These are phyloP conservation scores for Acleris holmiana DNA, from an alignment of 2,888 invertebrate genomes.

Conservation along the genomic window DNA sequence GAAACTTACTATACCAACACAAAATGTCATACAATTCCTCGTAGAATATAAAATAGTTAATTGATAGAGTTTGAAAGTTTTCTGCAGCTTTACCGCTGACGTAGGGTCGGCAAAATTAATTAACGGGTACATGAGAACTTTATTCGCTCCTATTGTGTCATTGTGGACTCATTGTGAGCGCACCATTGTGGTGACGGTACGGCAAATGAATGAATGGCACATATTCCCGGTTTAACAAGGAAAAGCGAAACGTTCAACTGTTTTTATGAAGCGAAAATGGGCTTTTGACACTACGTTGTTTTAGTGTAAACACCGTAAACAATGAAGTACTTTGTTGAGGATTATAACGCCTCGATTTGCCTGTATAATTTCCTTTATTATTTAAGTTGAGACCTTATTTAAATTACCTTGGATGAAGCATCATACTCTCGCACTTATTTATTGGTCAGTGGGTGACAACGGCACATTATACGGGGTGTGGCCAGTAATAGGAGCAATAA, in stretches of 20 bases:
- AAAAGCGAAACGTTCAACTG: constrained; percentile 2
- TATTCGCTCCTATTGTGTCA: constrained; percentile 63
- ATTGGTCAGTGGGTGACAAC: too few relatives aligned
- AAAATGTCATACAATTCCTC: too few relatives aligned
- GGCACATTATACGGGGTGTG: too few relatives aligned
- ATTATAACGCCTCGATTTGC: too few relatives aligned
- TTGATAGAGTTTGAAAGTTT: background rate
- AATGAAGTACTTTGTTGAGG: too few relatives aligned
- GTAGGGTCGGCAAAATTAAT: constrained; percentile 57
- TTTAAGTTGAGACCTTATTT: too few relatives aligned
- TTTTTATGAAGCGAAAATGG: background rate
- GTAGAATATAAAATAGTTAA: too few relatives aligned
- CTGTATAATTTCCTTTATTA: too few relatives aligned
- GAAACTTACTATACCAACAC: too few relatives aligned
- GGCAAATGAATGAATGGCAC: constrained; percentile 22
- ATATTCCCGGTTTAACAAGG: constrained; percentile 15
- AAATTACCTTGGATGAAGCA: too few relatives aligned
- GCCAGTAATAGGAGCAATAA: too few relatives aligned
- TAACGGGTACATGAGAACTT: constrained; percentile 63
- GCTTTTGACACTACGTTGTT: background rate
- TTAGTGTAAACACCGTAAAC: background rate
- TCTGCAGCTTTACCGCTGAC: background rate
- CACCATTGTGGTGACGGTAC: constrained; percentile 29
- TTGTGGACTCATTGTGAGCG: constrained; percentile 47
- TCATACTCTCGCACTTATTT: too few relatives aligned